Evolutionary conservation across 2,888 invertebrate species (phyloP).

Genomic region (Lasiommata megera): DNA sequence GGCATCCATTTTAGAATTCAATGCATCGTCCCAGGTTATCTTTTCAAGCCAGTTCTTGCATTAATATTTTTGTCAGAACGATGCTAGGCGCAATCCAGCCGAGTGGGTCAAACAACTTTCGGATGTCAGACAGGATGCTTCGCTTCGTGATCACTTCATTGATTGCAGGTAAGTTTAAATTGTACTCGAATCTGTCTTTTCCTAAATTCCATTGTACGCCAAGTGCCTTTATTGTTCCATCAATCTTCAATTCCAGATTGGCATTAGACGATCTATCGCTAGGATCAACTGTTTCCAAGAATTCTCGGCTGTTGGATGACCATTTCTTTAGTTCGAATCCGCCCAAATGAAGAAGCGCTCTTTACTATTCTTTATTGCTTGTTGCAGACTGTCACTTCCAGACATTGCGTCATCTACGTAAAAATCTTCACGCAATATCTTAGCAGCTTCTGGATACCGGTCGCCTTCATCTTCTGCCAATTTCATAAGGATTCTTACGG

Average conservation of each 20-base stretch:
- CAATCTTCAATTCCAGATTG: too few relatives aligned
- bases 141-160: slow-evolving; percentile 8
- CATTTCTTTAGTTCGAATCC: slow-evolving; percentile 40
- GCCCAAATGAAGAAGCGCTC: slow-evolving; percentile 35
- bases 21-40: background rate
- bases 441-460: slow-evolving; percentile 19
- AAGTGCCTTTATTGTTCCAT: slow-evolving; percentile 10
- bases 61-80: background rate
- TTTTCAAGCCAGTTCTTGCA: background rate
- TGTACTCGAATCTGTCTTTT: too few relatives aligned
- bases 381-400: slow-evolving; percentile 27
- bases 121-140: slow-evolving; percentile 24
- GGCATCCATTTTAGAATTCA: too few relatives aligned
- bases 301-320: slow-evolving; percentile 21
- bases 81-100: background rate
- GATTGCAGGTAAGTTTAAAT: too few relatives aligned
- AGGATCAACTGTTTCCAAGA: slow-evolving; percentile 10
- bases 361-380: slow-evolving; percentile 27
- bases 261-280: background rate
- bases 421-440: slow-evolving; percentile 15
- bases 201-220: background rate
- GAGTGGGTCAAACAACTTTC: background rate
- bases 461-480: slow-evolving; percentile 20
- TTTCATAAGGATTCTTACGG: slow-evolving; percentile 30
- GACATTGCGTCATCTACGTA: slow-evolving; percentile 37